A percentile compares a stretch with the other conserved stretches of the same genome.
Evolutionary conservation across 2,888 invertebrate species (phyloP).

Genomic region (Patella ulyssiponensis): DNA sequence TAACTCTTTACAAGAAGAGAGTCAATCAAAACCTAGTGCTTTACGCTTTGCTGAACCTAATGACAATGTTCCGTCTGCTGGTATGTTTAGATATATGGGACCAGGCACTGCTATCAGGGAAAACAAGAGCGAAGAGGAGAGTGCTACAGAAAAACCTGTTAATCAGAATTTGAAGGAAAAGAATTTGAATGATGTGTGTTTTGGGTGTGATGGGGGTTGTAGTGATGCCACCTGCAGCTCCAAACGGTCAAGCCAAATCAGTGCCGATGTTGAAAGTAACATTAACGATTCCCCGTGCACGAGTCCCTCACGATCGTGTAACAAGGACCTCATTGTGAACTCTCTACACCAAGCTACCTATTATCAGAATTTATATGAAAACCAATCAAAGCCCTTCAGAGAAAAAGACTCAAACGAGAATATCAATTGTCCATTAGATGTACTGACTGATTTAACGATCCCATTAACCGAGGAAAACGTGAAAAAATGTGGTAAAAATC

Average conservation of each 20-base stretch:
- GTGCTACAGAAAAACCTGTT: slow-evolving; percentile 17
- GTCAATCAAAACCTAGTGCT: slow-evolving; percentile 38
- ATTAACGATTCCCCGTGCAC: slow-evolving; percentile 55
- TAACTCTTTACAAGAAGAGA: slow-evolving; percentile 58
- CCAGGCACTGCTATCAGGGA: slow-evolving; percentile 63
- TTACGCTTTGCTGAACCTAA: neutral
- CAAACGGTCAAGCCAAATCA: slow-evolving; percentile 54
- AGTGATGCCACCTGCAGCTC: slow-evolving; percentile 63
- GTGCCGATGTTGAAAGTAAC: slow-evolving; percentile 64
- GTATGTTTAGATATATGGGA: slow-evolving; percentile 61
- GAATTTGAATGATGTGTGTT: slow-evolving; percentile 69
- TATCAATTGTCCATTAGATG: slow-evolving; percentile 51
- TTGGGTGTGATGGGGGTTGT: slow-evolving; percentile 69
- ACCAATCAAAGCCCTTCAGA: slow-evolving; percentile 33
- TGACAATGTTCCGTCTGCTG: slow-evolving; percentile 31
- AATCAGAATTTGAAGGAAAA: slow-evolving; percentile 39
- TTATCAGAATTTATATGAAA: slow-evolving; percentile 47
- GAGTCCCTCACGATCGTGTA: slow-evolving; percentile 39
- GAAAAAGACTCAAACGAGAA: slow-evolving; percentile 66
- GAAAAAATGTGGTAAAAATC: slow-evolving; percentile 17
- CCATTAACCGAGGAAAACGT: slow-evolving; percentile 24
- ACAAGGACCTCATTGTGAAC: slow-evolving; percentile 16
- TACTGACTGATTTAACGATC: slow-evolving; percentile 7
- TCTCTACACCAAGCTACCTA: slow-evolving; percentile 42
- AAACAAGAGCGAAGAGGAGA: slow-evolving; percentile 37